Base-by-base conservation (phyloP, 2,888 invertebrate species). In the Sclerodermus sp. region DNA sequence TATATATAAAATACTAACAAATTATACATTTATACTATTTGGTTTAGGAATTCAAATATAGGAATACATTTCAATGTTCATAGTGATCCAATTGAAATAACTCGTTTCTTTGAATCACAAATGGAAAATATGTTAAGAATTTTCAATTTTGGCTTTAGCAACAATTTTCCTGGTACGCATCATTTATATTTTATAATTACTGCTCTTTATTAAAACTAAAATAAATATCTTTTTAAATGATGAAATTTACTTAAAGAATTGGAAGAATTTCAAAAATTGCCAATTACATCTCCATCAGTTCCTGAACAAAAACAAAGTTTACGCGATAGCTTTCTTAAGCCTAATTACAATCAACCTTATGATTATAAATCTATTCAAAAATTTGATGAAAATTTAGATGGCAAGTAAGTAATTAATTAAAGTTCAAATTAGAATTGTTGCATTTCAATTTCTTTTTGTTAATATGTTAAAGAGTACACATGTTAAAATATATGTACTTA, bases 21-120 rank as follows among this genome's bases (percentile, higher is more conserved):
- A 14, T 18, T 30, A 9, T 30, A 9, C 30, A 30, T 30, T 30
- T 30, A 10, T n/a, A n/a, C n/a, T 30, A 30, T 30, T 30, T 30
- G 30, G 6, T 34, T 12, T 13, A 58, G 62, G 30, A 37, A 42
- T 30, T 46, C 45, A 15, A 18, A 41, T 1, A 23, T 34, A 1
- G 43, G 34, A n/a, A 45, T 57, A n/a, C 67, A 68, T 9, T 84
- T 85, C 62, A 79, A 81, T 58, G 74, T 85, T n/a, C 84, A 84
- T 54, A 80, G 82, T 16, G 82, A 84, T 74, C 85, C 85, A 0
- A 60, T 84, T 56, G 82, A 86, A 73, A 81, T 86, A 73, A 84
- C 84, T 53, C 79, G 80, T 53, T 84, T 82, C 60, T 85, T 86
- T 62, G 85, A 86, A 66, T 79, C 82, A 8, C 84, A 86, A 71